phyloP scores from a whole-genome alignment of 2,888 invertebrate species.

The Alloplasta piceator region DNA sequence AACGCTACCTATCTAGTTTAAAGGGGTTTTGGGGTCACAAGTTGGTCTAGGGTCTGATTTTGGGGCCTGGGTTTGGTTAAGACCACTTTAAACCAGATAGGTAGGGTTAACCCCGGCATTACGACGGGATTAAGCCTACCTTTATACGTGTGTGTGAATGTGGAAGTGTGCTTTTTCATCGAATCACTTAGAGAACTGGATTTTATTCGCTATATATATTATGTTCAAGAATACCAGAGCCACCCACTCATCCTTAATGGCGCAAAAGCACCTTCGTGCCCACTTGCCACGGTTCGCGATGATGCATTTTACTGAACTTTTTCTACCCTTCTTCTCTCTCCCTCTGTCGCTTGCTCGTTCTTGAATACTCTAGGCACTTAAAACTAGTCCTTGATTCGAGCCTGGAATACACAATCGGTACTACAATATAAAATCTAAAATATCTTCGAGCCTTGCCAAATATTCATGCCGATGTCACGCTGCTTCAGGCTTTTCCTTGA shows the following conservation, averaged over 20 bases:
- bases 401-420: constrained; percentile 40
- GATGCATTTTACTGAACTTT: constrained; percentile 25
- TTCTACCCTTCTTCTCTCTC: too few relatives aligned
- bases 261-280: constrained; percentile 5
- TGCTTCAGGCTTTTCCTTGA: constrained; percentile 18
- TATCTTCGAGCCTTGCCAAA: constrained; percentile 69
- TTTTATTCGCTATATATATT: constrained; percentile 29
- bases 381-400: constrained; percentile 52
- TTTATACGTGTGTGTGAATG: constrained; percentile 1
- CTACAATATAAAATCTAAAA: constrained; percentile 59
- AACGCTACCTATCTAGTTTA: too few relatives aligned
- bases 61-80: too few relatives aligned
- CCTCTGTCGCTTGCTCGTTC: too few relatives aligned
- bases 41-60: too few relatives aligned
- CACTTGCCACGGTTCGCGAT: constrained; percentile 4
- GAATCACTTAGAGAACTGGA: constrained; percentile 14
- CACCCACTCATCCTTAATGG: constrained; percentile 29
- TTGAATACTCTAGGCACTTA: constrained; percentile 10
- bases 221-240: constrained; percentile 24
- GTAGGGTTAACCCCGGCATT: too few relatives aligned
- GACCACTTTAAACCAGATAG: too few relatives aligned
- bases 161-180: neutral
- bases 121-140: neutral
- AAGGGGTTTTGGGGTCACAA: too few relatives aligned
- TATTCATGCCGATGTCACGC: constrained; percentile 58